Evolutionary conservation across 35 echinoderm and acorn worm species (phyloP), one percentile per base, ranked within the genome.

Genomic region (Holothuria glaberrima): DNA sequence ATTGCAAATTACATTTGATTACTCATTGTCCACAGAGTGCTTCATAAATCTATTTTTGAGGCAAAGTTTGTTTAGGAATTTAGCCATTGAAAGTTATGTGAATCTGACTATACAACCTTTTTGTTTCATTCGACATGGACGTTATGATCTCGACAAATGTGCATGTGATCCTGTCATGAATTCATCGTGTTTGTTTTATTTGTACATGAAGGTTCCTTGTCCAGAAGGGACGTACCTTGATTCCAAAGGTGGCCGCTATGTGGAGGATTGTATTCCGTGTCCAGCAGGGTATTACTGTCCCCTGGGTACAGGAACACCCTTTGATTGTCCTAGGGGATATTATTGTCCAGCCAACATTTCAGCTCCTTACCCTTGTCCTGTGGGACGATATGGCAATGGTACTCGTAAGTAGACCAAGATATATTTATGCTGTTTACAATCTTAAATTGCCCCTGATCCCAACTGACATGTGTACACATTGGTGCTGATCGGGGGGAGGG

Each of bases 331-430:
- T 13, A 58, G 88, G 13, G 93, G 93, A 3, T 98, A 91, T 68
- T 98, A 98, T 74, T 98, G 96, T 35, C 96, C 96, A 27, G 74
- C 57, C 19, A 94, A 94, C 48, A 95, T 93, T 5, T 95, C 96
- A 0, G 96, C 73, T 0, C 68, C 96, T 18, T 90, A 73, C 19
- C 93, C 96, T 14, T 98, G 96, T 58, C 83, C 91, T 50, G 83
- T 90, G 22, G 96, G 96, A 9, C 66, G 96, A 72, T 98, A 98
- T 46, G 93, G 93, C 6, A 98, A 98, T 25, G 32, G 68, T 32
- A 94, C 96, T 13, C 86, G 96, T 98, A 56, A 91, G 87, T 76
- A 45, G 7, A 4, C 36, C 36, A 41, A 41, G 36, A 41, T 4
- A 41, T 41, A 41, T 41, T 7, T 41, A 4, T 41, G 36, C 36